A percentile compares a stretch with the other conserved stretches of the same genome.
Evolutionary conservation across 2,888 invertebrate species (phyloP).

Genomic region (Lordiphosa andalusiaca): DNA sequence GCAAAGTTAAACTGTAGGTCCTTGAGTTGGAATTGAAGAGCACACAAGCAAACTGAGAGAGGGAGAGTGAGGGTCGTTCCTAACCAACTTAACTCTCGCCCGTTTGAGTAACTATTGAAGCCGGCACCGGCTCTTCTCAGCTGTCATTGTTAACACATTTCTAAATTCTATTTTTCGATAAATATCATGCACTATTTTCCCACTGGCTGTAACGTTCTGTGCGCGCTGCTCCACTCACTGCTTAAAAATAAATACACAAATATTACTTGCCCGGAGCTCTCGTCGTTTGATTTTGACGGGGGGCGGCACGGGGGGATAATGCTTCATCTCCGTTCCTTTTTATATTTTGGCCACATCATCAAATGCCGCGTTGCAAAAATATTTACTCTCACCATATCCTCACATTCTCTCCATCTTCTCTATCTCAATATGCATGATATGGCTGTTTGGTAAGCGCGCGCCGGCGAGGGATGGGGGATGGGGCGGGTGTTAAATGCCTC

Average conservation of each 20-base stretch:
- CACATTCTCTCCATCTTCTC: not conserved
- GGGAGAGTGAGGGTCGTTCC: too few relatives aligned
- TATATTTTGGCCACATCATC: conserved; percentile 34
- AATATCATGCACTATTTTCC: too few relatives aligned
- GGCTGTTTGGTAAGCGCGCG: conserved; percentile 2
- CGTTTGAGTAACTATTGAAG: too few relatives aligned
- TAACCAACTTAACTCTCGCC: too few relatives aligned
- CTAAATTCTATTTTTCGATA: too few relatives aligned
- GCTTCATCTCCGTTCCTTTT: not conserved
- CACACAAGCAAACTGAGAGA: too few relatives aligned
- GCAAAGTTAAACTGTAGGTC: too few relatives aligned
- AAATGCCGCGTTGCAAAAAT: conserved; percentile 29
- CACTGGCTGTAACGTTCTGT: too few relatives aligned
- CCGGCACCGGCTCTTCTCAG: too few relatives aligned
- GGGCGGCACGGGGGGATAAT: not conserved
- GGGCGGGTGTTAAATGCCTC: conserved; percentile 43
- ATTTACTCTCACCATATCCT: conserved; percentile 9
- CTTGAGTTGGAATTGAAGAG: too few relatives aligned
- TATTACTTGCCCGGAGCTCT: conserved; percentile 12
- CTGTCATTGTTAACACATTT: too few relatives aligned
- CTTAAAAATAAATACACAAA: not conserved
- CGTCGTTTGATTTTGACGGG: conserved; percentile 35
- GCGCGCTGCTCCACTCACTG: too few relatives aligned
- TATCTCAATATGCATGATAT: conserved; percentile 21
- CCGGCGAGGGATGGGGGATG: not conserved